These are phyloP conservation scores for Anastatus disparis DNA, from an alignment of 1,140 invertebrate species.

Conservation along the genomic window DNA sequence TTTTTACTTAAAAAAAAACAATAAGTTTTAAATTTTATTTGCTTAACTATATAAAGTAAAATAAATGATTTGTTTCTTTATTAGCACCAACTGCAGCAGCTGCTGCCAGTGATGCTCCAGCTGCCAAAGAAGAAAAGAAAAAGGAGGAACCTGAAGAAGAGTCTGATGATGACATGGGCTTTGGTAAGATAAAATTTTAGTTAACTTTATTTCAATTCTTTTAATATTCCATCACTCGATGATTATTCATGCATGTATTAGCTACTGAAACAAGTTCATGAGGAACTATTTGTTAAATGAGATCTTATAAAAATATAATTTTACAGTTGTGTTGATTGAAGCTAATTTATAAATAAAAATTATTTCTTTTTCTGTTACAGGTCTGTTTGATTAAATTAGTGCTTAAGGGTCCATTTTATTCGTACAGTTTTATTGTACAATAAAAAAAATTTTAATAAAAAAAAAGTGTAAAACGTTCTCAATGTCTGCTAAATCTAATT, in stretches of 20 bases:
- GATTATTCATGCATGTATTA: constrained; percentile 69
- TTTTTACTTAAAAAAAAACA: no score
- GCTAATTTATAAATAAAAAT: constrained; percentile 27
- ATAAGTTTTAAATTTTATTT: no score
- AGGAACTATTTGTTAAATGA: constrained; percentile 62
- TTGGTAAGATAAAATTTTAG: constrained; percentile 73
- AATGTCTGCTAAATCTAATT: constrained; percentile 10
- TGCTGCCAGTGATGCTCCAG: constrained; percentile 75
- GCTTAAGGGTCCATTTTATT: constrained; percentile 47
- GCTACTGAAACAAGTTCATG: constrained; percentile 66
- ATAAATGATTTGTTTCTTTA: constrained; percentile 51
- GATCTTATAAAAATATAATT: constrained; percentile 44
- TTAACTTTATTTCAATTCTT: constrained; percentile 42
- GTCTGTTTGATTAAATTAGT: constrained; percentile 78
- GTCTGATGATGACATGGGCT: constrained; percentile 96
- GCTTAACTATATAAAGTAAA: no score
- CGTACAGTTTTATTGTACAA: constrained; percentile 61
- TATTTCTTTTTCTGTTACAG: constrained; percentile 67
- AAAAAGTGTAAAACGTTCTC: constrained; percentile 37
- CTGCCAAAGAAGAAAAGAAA: constrained; percentile 82
- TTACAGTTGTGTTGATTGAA: not conserved
- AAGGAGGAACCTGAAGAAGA: constrained; percentile 86
- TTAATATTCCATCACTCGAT: constrained; percentile 45
- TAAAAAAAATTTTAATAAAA: constrained; percentile 54
- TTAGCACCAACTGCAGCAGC: constrained; percentile 72